Evolutionary conservation across 2,113 vertebrate species (phyloP).

Genomic region (Scolopax mira): DNA sequence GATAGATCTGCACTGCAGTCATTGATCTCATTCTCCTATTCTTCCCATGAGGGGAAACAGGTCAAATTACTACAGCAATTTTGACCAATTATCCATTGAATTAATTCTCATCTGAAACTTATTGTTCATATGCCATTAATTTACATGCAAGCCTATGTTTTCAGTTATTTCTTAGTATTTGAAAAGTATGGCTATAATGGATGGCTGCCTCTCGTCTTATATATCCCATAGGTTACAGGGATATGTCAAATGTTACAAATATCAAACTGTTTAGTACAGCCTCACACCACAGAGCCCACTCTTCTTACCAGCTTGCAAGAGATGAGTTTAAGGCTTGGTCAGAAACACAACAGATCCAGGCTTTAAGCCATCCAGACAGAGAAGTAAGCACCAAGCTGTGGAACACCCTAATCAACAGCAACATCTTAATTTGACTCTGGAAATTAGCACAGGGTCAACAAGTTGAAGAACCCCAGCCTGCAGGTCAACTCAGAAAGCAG

Average conservation of each 20-base stretch:
- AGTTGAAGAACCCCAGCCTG: neutral
- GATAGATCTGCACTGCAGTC: neutral
- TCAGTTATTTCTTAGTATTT: neutral
- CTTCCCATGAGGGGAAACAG: neutral
- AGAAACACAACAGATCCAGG: neutral
- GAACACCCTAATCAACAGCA: neutral
- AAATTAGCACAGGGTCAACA: neutral
- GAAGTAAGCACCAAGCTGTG: neutral
- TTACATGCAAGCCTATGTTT: neutral
- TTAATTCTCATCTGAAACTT: neutral
- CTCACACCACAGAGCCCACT: neutral
- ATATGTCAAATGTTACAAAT: neutral
- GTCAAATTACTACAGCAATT: neutral
- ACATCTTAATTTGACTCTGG: neutral
- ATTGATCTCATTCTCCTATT: neutral
- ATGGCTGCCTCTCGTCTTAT: neutral
- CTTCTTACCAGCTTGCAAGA: neutral
- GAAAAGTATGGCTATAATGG: neutral
- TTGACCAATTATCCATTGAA: neutral
- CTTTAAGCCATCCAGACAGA: neutral
- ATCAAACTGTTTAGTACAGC: neutral
- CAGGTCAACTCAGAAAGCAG: neutral
- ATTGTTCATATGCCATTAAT: neutral
- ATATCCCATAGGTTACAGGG: neutral
- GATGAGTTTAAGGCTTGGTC: neutral